Evolutionary conservation across 2,888 invertebrate species (phyloP).

Genomic region (Andrena bicolor): DNA sequence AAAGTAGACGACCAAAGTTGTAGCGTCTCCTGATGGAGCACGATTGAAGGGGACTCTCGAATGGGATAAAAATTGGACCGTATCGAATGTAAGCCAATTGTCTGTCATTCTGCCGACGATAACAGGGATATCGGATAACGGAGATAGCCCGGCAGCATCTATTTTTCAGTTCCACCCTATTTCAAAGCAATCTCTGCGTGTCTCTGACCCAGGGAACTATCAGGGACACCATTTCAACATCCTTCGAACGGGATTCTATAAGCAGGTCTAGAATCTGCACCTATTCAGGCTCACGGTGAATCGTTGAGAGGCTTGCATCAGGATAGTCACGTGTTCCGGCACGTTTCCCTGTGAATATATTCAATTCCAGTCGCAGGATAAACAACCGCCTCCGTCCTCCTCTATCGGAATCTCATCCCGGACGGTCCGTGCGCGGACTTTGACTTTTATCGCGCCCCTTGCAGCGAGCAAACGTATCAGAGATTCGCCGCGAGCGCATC

Average conservation of each 20-base stretch:
- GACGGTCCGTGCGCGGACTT: neutral
- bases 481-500: neutral
- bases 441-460: neutral
- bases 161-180: neutral
- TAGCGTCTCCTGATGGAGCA: neutral
- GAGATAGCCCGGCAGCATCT: neutral
- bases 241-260: neutral
- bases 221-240: neutral
- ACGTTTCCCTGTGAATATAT: neutral
- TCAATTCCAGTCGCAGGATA: neutral
- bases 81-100: neutral
- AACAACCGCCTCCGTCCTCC: neutral
- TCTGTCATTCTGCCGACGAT: neutral
- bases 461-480: neutral
- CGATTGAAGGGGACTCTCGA: slow-evolving; percentile 8
- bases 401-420: neutral
- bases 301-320: neutral
- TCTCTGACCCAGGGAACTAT: neutral
- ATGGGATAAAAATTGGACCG: slow-evolving; percentile 16
- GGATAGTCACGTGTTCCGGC: neutral
- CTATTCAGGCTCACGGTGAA: neutral
- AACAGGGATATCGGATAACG: neutral
- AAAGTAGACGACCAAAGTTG: slow-evolving; percentile 7
- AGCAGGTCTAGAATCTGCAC: neutral
- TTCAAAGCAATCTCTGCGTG: neutral